phyloP scores from a whole-genome alignment of 2,113 vertebrate genomes.

The Oplegnathus fasciatus region DNA sequence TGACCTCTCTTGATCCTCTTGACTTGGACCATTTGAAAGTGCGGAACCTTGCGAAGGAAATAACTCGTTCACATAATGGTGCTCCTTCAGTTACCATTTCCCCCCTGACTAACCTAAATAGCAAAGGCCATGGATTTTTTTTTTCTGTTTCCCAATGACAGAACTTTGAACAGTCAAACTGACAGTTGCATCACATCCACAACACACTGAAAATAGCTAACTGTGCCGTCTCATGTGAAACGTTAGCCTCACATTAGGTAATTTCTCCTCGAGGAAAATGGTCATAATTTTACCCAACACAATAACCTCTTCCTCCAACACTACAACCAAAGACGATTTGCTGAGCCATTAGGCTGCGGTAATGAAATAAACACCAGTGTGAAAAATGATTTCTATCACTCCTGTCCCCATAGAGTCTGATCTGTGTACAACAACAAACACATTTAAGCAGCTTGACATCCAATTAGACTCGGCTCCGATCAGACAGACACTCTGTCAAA shows the following conservation, averaged over 20 bases:
- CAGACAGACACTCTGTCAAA: conserved; percentile 51
- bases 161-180: conserved; percentile 21
- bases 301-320: conserved; percentile 72
- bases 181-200: conserved; percentile 41
- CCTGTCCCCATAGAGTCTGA: conserved; percentile 76
- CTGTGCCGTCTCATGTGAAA: conserved; percentile 61
- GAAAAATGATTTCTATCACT: conserved; percentile 81
- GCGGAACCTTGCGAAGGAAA: neutral
- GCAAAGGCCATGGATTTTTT: conserved; percentile 14
- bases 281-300: conserved; percentile 67
- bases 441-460: conserved; percentile 67
- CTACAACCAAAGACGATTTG: conserved; percentile 72
- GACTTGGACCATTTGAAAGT: neutral
- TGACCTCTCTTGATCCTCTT: conserved; percentile 18
- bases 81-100: conserved; percentile 23
- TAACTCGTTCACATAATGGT: neutral
- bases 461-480: conserved; percentile 61
- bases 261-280: conserved; percentile 61
- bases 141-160: conserved; percentile 23
- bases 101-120: conserved; percentile 4
- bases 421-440: conserved; percentile 71
- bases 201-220: conserved; percentile 7
- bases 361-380: conserved; percentile 82
- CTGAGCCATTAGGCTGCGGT: conserved; percentile 72
- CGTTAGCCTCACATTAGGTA: conserved; percentile 66